Evolutionary conservation across 1,140 invertebrate genomes (phyloP).

Genomic region (Drosophila virilis): DNA sequence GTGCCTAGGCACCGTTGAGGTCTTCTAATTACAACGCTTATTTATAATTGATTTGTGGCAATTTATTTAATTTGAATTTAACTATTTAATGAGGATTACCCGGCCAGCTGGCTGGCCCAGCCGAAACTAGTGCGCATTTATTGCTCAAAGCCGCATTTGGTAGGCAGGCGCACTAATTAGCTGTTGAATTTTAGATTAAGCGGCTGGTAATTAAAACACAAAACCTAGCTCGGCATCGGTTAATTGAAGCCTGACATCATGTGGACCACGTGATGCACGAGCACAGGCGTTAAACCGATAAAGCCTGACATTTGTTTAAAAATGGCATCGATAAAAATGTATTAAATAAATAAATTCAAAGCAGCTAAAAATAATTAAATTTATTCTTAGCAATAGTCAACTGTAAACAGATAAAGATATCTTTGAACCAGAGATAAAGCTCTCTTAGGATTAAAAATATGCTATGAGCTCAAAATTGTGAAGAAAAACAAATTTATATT

Average conservation of each 20-base stretch:
- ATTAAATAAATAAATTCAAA: too few relatives aligned
- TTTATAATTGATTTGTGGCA: conserved; percentile 82
- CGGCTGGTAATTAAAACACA: conserved; percentile 16
- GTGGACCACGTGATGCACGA: conserved; percentile 12
- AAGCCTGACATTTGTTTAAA: background rate
- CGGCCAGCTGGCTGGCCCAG: conserved; percentile 33
- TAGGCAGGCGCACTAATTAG: conserved; percentile 69
- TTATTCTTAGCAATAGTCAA: too few relatives aligned
- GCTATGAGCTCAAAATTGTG: too few relatives aligned
- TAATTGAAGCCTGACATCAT: conserved; percentile 52
- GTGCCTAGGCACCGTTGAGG: conserved; percentile 47
- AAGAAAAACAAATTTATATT: too few relatives aligned
- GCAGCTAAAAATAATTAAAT: too few relatives aligned
- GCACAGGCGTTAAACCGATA: background rate
- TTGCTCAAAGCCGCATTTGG: conserved; percentile 74
- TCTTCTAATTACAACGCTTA: conserved; percentile 79
- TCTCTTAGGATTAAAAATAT: too few relatives aligned
- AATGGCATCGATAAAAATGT: background rate
- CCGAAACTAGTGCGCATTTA: background rate
- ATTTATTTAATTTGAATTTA: conserved; percentile 83
- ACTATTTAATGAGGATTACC: conserved; percentile 82
- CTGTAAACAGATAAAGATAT: too few relatives aligned
- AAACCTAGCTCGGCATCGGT: conserved; percentile 15
- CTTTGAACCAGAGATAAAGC: too few relatives aligned
- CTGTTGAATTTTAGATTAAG: conserved; percentile 80